Evolutionary conservation across 2,888 invertebrate genomes (phyloP), one percentile per base, ranked within the genome.

Genomic region (Lasioglossum pauxillum): DNA sequence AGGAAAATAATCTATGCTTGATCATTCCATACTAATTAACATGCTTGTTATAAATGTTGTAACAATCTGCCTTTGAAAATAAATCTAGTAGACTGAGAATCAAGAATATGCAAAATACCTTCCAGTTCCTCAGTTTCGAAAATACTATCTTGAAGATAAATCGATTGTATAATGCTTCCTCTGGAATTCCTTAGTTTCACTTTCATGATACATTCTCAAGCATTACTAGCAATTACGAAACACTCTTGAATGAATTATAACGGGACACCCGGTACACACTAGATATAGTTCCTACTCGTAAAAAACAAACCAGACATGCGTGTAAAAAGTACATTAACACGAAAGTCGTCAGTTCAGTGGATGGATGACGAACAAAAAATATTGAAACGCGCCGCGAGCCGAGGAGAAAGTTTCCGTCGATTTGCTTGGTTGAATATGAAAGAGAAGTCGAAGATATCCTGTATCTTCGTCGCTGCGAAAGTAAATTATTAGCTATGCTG

Each of bases 391-490:
- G 49, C 49, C 23, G 49, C 23, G 67, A 69, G 60, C 74, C 57
- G 57, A 69, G 46, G 90, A 87, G 90, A 90, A 90, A 90, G 90
- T 85, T 76, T 80, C 79, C 41, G 78, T 73, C 82, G 82, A 85
- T 74, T 67, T 81, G 82, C 83, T 80, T 81, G 77, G 74, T 46
- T 83, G 82, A n/a, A 77, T 69, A 44, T 35, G 69, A 60, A 77
- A 77, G 82, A 78, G 72, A 69, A 77, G 77, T 89, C 75, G 74
- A 90, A 83, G 78, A 71, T 67, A 77, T 73, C 75, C 69, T 81
- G 38, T 46, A 72, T 79, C 79, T 41, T 44, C 10, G 23, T 38
- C 10, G 10, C 31, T n/a, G 19, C 10, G 57, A 31, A 57, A 49
- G n/a, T 69, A 23, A 67, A 74, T 69, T 31, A 78, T 57, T 44